phyloP scores from a whole-genome alignment of 2,113 vertebrate species.

The Corythaeola cristata region DNA sequence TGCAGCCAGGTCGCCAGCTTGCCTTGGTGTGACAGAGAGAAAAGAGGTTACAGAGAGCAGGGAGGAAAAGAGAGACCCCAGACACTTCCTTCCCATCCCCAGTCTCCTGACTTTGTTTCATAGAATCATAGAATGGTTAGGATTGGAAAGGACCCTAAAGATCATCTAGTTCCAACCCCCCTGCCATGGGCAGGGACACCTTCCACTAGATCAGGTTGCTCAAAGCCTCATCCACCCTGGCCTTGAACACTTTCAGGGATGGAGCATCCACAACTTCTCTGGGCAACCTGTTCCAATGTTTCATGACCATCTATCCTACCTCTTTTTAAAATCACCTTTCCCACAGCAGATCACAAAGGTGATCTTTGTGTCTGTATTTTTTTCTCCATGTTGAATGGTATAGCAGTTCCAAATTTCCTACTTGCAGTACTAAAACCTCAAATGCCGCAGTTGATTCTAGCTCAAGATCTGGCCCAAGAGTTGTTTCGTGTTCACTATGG shows the following conservation, averaged over 20 bases:
- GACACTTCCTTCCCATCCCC: fast-evolving
- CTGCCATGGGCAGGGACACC: too few species aligned
- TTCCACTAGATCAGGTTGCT: too few species aligned
- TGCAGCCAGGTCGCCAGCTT: background rate
- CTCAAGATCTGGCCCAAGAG: background rate
- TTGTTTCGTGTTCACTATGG: background rate
- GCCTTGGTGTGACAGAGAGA: background rate
- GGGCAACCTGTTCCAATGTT: too few species aligned
- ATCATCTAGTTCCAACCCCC: too few species aligned
- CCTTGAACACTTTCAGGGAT: too few species aligned
- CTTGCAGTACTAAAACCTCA: background rate
- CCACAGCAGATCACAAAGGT: background rate
- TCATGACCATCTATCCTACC: background rate
- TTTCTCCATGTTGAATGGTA: background rate
- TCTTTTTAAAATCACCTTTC: background rate
- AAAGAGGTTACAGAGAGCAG: background rate
- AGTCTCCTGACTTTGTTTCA: background rate
- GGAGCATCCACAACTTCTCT: too few species aligned
- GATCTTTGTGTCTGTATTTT: background rate
- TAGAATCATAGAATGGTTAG: too few species aligned
- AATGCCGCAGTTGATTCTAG: background rate
- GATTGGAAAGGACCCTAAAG: too few species aligned
- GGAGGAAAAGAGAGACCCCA: background rate
- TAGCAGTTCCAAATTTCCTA: background rate
- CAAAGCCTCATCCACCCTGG: too few species aligned